Percentiles rank a stretch among this genome's conserved stretches.
Evolutionary conservation across 2,113 vertebrate genomes (phyloP).

Genomic region (Vulpes vulpes): DNA sequence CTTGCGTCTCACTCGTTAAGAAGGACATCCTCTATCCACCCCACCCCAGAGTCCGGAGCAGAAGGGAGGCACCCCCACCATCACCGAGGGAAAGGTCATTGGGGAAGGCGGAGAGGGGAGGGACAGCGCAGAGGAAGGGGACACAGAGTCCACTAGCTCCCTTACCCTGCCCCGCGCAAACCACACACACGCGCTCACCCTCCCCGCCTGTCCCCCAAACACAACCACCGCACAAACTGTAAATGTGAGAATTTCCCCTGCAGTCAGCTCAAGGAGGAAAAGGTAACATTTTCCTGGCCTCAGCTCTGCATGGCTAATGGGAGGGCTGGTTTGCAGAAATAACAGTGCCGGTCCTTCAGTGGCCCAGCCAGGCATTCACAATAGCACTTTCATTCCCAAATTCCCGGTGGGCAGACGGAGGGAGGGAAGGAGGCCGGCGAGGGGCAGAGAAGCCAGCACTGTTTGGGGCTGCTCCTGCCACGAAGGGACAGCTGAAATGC

Average conservation of each 20-base stretch:
- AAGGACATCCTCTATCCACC: background rate
- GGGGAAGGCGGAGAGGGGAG: background rate
- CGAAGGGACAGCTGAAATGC: background rate
- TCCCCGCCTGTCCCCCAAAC: slow-evolving; percentile 74
- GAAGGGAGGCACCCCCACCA: background rate
- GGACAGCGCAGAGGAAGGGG: background rate
- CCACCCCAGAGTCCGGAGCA: background rate
- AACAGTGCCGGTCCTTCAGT: slow-evolving; percentile 89
- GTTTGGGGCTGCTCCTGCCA: slow-evolving; percentile 33
- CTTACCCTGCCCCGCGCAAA: slow-evolving; percentile 19
- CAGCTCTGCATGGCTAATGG: slow-evolving; percentile 88
- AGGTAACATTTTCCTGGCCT: slow-evolving; percentile 93
- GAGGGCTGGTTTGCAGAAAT: slow-evolving; percentile 89
- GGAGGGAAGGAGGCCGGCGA: slow-evolving; percentile 41
- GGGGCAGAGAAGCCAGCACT: slow-evolving; percentile 45
- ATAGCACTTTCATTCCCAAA: slow-evolving; percentile 84
- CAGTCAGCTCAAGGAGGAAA: slow-evolving; percentile 90
- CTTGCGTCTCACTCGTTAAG: background rate
- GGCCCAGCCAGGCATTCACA: slow-evolving; percentile 81
- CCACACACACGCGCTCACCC: slow-evolving; percentile 75
- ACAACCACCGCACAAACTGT: slow-evolving; percentile 86
- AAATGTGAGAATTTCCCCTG: slow-evolving; percentile 92
- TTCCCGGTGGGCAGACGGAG: slow-evolving; percentile 43
- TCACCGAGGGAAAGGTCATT: background rate
- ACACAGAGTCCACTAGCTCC: background rate